A percentile compares a stretch with the other conserved stretches of the same genome.
Conservation (phyloP, 2,113 vertebrate genomes). For the Peucedramus taeniatus region DNA sequence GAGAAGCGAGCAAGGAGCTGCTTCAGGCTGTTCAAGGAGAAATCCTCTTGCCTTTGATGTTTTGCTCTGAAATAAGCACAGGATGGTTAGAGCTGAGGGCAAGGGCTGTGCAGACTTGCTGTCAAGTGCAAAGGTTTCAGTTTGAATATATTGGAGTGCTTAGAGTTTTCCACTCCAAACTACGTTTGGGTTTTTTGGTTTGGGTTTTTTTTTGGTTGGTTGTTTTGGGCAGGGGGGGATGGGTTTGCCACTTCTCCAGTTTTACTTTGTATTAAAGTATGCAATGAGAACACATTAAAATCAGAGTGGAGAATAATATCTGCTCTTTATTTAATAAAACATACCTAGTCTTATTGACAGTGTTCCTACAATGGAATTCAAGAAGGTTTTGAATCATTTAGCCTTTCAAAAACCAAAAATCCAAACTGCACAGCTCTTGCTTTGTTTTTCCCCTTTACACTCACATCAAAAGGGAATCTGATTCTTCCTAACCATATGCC, state of each 20-base stretch:
- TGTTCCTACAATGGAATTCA: background rate
- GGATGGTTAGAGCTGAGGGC: background rate
- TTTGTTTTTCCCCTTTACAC: background rate
- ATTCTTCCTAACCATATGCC: background rate
- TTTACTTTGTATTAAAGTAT: background rate
- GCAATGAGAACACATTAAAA: background rate
- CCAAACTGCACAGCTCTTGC: background rate
- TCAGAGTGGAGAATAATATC: background rate
- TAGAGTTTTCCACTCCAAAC: background rate
- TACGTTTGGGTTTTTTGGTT: fast-evolving
- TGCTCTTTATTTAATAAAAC: background rate
- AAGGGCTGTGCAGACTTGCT: background rate
- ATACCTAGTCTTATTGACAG: background rate
- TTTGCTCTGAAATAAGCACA: background rate
- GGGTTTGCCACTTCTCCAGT: background rate
- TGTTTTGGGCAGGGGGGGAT: fast-evolving
- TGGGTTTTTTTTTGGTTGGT: too few relatives aligned
- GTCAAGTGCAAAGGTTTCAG: background rate
- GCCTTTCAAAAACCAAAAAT: background rate
- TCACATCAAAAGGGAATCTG: background rate
- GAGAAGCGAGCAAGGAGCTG: background rate
- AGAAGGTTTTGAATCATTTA: background rate
- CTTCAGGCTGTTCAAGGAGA: background rate
- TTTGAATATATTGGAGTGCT: background rate
- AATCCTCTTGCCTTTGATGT: background rate